Conservation (phyloP, 2,113 vertebrate species). For the Bungarus multicinctus region DNA sequence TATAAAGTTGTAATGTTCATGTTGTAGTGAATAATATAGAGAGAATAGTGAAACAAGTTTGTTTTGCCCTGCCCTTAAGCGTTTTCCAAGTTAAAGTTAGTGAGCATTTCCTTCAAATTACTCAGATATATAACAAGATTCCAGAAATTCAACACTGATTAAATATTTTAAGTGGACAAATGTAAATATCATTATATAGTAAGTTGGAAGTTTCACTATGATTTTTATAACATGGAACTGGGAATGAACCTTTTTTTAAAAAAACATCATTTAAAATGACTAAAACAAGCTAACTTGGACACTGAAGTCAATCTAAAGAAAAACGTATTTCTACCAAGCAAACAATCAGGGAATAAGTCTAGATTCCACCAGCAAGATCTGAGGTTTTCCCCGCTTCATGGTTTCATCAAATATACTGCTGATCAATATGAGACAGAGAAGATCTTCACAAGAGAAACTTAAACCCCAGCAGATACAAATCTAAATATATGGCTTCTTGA, state of each 20-base stretch:
- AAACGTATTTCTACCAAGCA: not conserved
- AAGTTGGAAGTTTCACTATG: not conserved
- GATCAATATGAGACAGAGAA: not conserved
- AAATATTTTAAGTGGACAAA: not conserved
- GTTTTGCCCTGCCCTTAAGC: not conserved
- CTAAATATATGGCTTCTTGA: not conserved
- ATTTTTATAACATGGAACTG: not conserved
- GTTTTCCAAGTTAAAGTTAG: not conserved
- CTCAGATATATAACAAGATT: not conserved
- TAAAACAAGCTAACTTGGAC: not conserved
- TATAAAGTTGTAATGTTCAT: conserved; percentile 3
- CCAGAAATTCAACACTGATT: not conserved
- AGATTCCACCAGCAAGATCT: not conserved
- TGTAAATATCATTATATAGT: not conserved
- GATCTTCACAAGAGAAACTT: not conserved
- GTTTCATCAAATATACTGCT: not conserved
- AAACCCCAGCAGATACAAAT: not conserved
- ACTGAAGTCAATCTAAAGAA: not conserved
- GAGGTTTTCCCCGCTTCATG: not conserved
- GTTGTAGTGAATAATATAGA: not conserved
- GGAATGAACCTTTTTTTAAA: not conserved
- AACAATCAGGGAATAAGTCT: not conserved
- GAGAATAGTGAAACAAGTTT: not conserved
- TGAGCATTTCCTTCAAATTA: not conserved
- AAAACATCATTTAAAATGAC: not conserved